phyloP scores from a whole-genome alignment of 2,113 vertebrate species.

The Plotosus lineatus region DNA sequence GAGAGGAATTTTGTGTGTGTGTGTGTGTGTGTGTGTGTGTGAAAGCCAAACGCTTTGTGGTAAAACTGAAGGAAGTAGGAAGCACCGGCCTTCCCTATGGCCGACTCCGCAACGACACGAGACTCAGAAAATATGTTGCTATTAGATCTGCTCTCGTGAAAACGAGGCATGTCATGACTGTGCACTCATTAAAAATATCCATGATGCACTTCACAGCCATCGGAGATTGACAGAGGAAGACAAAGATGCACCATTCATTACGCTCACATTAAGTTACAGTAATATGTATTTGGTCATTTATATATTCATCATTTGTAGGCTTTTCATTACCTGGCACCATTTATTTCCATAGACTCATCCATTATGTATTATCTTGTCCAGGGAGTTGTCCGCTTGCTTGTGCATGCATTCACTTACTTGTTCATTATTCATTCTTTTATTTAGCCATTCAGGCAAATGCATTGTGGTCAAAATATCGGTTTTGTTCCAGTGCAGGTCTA shows the following conservation, averaged over 20 bases:
- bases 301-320: not conserved
- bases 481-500: not conserved
- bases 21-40: constrained; percentile 32
- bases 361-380: not conserved
- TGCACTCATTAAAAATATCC: constrained; percentile 26
- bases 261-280: too few species aligned
- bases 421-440: not conserved
- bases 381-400: not conserved
- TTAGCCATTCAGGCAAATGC: not conserved
- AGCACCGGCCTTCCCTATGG: not conserved
- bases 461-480: too few species aligned
- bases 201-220: constrained; percentile 10
- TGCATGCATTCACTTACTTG: not conserved
- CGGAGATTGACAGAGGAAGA: not conserved
- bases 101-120: constrained; percentile 9
- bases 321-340: not conserved
- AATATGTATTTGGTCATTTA: not conserved
- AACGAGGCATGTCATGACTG: constrained; percentile 7
- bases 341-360: not conserved
- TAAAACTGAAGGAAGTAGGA: not conserved
- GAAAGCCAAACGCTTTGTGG: constrained; percentile 27
- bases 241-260: not conserved
- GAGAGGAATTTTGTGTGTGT: constrained; percentile 63
- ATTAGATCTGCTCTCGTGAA: constrained; percentile 34
- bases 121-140: constrained; percentile 6